Evolutionary conservation across 2,797 vertebrate genomes (phyloP).

Genomic region (Molothrus ater): DNA sequence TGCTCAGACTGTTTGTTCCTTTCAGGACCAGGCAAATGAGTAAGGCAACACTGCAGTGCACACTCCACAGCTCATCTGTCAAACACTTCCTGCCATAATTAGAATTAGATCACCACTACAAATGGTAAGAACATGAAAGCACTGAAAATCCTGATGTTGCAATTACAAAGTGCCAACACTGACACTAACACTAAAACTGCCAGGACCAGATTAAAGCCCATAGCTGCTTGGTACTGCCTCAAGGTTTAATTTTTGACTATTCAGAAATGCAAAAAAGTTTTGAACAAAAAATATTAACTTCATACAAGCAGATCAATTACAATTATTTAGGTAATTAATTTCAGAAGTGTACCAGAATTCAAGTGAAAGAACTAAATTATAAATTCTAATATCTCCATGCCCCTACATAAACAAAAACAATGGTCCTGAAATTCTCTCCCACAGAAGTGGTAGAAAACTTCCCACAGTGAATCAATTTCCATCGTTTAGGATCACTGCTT

Average conservation of each 20-base stretch:
- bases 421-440: not conserved
- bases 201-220: not conserved
- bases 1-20: not conserved
- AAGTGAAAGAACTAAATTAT: not conserved
- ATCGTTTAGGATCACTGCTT: not conserved
- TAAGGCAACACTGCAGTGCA: not conserved
- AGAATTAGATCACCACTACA: not conserved
- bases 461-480: not conserved
- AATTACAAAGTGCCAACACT: not conserved
- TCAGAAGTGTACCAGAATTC: not conserved
- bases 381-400: not conserved
- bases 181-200: not conserved
- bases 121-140: not conserved
- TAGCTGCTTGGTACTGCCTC: not conserved
- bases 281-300: not conserved
- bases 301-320: not conserved
- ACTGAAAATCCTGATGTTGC: not conserved
- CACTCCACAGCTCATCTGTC: not conserved
- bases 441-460: not conserved
- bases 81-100: not conserved
- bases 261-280: not conserved
- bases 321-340: not conserved
- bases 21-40: not conserved
- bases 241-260: not conserved
- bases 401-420: rapidly evolving